Conservation (phyloP, 1,140 invertebrate genomes). For the Cryptotermes secundus region DNA sequence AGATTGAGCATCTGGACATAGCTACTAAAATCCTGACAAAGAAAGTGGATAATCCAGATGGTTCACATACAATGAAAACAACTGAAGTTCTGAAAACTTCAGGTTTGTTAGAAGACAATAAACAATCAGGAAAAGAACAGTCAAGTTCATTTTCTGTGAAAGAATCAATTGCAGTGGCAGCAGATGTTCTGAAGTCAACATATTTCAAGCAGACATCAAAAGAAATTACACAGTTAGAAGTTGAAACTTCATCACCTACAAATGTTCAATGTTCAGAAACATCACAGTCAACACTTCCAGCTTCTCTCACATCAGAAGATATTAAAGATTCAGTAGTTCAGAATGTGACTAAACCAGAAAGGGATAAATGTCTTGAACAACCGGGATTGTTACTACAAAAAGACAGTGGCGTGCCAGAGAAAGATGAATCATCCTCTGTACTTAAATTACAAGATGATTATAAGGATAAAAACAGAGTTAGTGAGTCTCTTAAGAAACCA, state of each 20-base stretch:
- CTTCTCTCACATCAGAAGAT: not conserved
- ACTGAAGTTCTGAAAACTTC: not conserved
- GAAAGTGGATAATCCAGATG: not conserved
- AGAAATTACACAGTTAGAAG: no score
- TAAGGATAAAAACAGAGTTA: not conserved
- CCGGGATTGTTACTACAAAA: not conserved
- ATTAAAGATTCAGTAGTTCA: not conserved
- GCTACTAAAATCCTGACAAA: not conserved
- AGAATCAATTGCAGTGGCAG: no score
- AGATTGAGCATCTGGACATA: no score
- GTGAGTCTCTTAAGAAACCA: not conserved
- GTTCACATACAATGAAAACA: not conserved
- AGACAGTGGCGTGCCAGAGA: not conserved
- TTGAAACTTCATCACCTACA: no score
- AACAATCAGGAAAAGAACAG: not conserved
- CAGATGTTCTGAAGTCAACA: no score
- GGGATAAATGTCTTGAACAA: no score
- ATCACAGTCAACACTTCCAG: no score
- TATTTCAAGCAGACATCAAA: no score
- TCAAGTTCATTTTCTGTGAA: no score
- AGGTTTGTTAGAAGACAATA: not conserved
- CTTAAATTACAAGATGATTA: not conserved
- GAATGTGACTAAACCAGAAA: not conserved
- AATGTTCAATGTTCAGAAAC: no score
- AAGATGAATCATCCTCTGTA: no score